Evolutionary conservation across 2,888 invertebrate species (phyloP), one percentile per base, ranked within the genome.

Genomic region (Eristalis arbustorum): DNA sequence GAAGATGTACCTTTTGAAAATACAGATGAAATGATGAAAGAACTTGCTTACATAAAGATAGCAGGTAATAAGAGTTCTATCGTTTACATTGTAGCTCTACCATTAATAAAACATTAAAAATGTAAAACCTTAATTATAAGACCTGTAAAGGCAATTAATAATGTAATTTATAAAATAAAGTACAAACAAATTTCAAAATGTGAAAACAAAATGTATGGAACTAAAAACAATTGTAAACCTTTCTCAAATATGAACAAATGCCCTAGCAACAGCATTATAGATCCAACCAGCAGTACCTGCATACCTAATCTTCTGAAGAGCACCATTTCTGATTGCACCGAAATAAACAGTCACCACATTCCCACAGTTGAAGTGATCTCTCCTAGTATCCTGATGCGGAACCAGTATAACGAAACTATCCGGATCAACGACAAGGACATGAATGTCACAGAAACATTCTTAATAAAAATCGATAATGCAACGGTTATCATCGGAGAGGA

Each of bases 301-400:
- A 49, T 63, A 42, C 1, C 56, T 31, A 73, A 22, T 1, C 22
- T 73, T 13, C 22, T 73, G 42, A 73, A 34, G 49, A 73, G 63
- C 49, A 31, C 62, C 18, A 61, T 11, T n/a, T 40, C 72, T 31
- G 49, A 18, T 8, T 73, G 72, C 22, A 23, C 59, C 62, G 31
- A n/a, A 37, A 49, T 28, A 23, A 69, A 57, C 57, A 69, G 28
- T 13, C 57, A 57, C 14, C 69, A 69, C 22, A 69, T 69, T 22
- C 57, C 31, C 31, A 25, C n/a, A n/a, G n/a, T n/a, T n/a, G 69
- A 57, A 69, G 34, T 31, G n/a, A 14, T 59, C 2, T 49, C 8
- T 56, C 61, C 71, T 37, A 40, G 61, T 14, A 25, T 61, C 25
- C 1, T 61, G 4, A 23, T 71, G 61, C 25, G n/a, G n/a, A n/a